These are phyloP conservation scores for Athetis lepigone DNA, from an alignment of 2,888 invertebrate species.

Conservation along the genomic window DNA sequence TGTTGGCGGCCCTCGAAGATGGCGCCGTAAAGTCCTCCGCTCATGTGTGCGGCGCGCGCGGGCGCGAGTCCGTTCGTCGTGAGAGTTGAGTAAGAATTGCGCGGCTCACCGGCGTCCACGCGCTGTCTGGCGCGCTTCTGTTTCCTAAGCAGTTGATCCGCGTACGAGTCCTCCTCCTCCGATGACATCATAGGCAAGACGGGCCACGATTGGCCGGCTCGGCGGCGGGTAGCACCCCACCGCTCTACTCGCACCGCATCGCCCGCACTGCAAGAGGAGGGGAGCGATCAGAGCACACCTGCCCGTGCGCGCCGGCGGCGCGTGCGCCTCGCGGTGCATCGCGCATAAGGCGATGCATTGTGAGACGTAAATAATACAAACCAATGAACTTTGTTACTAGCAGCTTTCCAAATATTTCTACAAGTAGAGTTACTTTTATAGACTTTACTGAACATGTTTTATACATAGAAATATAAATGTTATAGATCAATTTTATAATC, in stretches of 20 bases:
- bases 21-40: slow-evolving; percentile 96
- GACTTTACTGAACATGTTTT: too few species aligned
- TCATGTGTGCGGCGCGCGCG: slow-evolving; percentile 94
- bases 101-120: slow-evolving; percentile 98
- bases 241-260: slow-evolving; percentile 88
- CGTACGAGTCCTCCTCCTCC: slow-evolving; percentile 98
- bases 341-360: slow-evolving; percentile 49
- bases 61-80: slow-evolving; percentile 90
- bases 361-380: slow-evolving; percentile 33
- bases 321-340: slow-evolving; percentile 66
- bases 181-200: slow-evolving; percentile 98
- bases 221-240: slow-evolving; percentile 91
- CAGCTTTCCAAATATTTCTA: slow-evolving; percentile 68
- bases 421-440: neutral
- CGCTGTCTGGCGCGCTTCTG: slow-evolving; percentile 98
- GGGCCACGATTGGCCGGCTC: slow-evolving; percentile 95
- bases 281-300: slow-evolving; percentile 86
- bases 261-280: slow-evolving; percentile 89
- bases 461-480: too few species aligned
- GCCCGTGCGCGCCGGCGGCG: slow-evolving; percentile 75
- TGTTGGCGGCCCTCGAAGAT: slow-evolving; percentile 95
- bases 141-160: slow-evolving; percentile 97
- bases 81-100: slow-evolving; percentile 95
- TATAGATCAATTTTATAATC: slow-evolving; percentile 1
- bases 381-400: slow-evolving; percentile 55